Evolutionary conservation across 2,113 vertebrate species (phyloP).

Genomic region (Carassius gibelio): DNA sequence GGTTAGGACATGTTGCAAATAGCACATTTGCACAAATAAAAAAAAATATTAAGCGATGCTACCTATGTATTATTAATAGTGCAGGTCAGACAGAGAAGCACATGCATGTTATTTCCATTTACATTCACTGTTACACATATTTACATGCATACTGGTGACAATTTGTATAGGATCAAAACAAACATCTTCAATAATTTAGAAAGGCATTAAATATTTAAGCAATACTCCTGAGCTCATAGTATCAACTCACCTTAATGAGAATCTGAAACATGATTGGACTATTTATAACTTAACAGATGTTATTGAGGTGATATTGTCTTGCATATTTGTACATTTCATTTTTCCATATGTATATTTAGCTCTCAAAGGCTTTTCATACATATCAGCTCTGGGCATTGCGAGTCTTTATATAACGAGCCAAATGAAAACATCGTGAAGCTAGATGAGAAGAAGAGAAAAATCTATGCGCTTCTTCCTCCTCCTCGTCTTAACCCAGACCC

Average conservation of each 20-base stretch:
- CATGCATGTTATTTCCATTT: background rate
- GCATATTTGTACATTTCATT: background rate
- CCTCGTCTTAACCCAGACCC: conserved; percentile 5
- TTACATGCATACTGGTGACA: background rate
- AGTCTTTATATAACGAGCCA: conserved; percentile 38
- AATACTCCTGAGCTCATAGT: background rate
- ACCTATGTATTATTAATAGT: background rate
- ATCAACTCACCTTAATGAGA: background rate
- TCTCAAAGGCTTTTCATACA: background rate
- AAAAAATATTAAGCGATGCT: background rate
- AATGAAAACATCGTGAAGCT: conserved; percentile 20
- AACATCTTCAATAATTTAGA: conserved; percentile 6
- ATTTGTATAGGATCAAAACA: background rate
- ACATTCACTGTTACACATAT: background rate
- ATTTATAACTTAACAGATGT: background rate
- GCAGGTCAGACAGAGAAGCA: background rate
- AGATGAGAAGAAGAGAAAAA: conserved; percentile 29
- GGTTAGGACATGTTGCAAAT: background rate
- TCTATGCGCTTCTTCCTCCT: conserved; percentile 18
- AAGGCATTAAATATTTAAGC: background rate
- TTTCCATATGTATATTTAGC: conserved; percentile 5
- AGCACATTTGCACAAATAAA: background rate
- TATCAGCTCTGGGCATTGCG: conserved; percentile 17
- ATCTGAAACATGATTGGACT: background rate
- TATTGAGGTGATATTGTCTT: background rate